Evolutionary conservation across 2,888 invertebrate species (phyloP).

Genomic region (Yponomeuta sedellus): DNA sequence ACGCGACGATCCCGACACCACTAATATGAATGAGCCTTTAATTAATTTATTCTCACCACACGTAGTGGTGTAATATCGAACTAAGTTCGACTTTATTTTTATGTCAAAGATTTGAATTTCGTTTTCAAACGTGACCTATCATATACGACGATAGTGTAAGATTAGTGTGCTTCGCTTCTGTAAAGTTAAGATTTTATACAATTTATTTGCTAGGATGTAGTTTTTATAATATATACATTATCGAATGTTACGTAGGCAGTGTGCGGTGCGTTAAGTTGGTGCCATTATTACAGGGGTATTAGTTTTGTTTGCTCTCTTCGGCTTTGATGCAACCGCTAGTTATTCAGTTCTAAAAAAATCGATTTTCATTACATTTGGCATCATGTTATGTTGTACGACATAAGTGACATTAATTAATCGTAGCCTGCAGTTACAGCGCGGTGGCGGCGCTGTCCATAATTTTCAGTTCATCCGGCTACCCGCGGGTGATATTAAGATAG

Average conservation of each 20-base stretch:
- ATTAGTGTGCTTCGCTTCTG: slow-evolving; percentile 75
- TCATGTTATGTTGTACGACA: not conserved
- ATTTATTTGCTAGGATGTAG: slow-evolving; percentile 71
- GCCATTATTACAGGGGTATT: slow-evolving; percentile 76
- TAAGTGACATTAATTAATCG: too few relatives aligned
- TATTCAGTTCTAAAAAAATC: not conserved
- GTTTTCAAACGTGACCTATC: slow-evolving; percentile 60
- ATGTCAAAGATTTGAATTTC: slow-evolving; percentile 57
- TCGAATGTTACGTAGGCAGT: slow-evolving; percentile 74
- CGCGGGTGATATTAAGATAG: not conserved
- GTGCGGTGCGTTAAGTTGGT: slow-evolving; percentile 77
- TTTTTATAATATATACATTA: slow-evolving; percentile 66
- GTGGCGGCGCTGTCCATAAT: too few relatives aligned
- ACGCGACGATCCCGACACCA: slow-evolving; percentile 19
- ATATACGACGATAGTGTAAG: slow-evolving; percentile 70
- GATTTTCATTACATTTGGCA: not conserved
- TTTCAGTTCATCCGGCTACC: too few relatives aligned
- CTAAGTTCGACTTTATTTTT: slow-evolving; percentile 61
- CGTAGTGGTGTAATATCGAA: slow-evolving; percentile 61
- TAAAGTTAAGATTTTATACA: slow-evolving; percentile 73
- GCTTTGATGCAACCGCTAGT: slow-evolving; percentile 2
- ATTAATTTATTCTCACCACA: slow-evolving; percentile 68
- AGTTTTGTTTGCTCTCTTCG: slow-evolving; percentile 38
- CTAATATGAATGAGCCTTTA: slow-evolving; percentile 48
- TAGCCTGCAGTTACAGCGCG: too few relatives aligned